Evolutionary conservation across 2,797 vertebrate species (phyloP), one percentile per base, ranked within the genome.

Genomic region (Rhincodon typus): DNA sequence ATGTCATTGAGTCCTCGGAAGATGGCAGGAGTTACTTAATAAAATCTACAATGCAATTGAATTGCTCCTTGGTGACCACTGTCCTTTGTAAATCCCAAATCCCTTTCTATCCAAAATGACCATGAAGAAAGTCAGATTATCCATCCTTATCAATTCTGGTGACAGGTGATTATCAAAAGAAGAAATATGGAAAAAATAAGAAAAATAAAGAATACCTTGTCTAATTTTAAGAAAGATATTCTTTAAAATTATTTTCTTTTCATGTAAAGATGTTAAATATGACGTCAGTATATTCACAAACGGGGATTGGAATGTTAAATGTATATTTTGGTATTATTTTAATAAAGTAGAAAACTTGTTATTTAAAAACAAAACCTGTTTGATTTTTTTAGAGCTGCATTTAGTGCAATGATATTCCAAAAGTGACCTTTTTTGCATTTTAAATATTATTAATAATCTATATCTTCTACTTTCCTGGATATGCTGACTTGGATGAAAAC

Each of bases 261-360:
- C 62, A 25, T 93, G 90, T 67, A 93, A 66, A 93, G 90, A 67
- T 93, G 90, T 93, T 93, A 66, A 93, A 93, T 93, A 93, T 67
- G 66, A 66, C 62, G 62, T 93, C 62, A 93, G 67, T 66, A 57
- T 93, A 93, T 93, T 42, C 62, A 67, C 67, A 93, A 23, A n/a
- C n/a, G 19, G 90, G 62, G 66, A n/a, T 38, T 17, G 17, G n/a
- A 88, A 93, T 67, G 34, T 93, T 7, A 93, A 90, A 93, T 93
- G 90, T 93, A 93, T 93, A 93, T 93, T 93, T 93, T 93, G 90
- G 34, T 93, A 66, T 90, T 90, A 91, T 93, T 93, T 93, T 93
- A 93, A 93, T 93, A 93, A 93, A 93, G 62, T 67, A 93, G 57
- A 38, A 3, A 67, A 21, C 62, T 93, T 90, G 87, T 62, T 84